phyloP scores from a whole-genome alignment of 92 coral and sea anemone genomes.

The Pocillopora meandrina region DNA sequence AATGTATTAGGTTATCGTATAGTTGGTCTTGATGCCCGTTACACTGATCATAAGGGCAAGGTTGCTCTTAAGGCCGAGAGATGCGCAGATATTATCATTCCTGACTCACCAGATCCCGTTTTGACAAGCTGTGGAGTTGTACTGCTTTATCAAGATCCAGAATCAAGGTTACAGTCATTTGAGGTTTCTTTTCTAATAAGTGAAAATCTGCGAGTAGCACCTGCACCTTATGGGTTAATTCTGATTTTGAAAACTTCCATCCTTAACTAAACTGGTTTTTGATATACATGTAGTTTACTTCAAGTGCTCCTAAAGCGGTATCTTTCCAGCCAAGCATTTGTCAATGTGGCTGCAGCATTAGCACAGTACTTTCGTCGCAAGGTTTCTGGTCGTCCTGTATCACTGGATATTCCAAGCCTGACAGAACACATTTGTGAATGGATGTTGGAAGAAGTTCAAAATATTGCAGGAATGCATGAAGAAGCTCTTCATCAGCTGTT shows the following conservation, averaged over 20 bases:
- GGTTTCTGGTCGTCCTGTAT: slow-evolving; percentile 58
- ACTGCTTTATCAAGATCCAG: slow-evolving; percentile 64
- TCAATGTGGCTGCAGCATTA: slow-evolving; percentile 86
- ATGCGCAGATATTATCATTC: slow-evolving; percentile 77
- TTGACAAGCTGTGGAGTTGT: slow-evolving; percentile 97
- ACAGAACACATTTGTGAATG: slow-evolving; percentile 76
- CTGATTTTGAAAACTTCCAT: not conserved
- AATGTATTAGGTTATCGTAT: slow-evolving; percentile 70
- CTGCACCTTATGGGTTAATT: not conserved
- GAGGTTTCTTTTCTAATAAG: too few species aligned
- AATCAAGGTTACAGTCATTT: slow-evolving; percentile 43
- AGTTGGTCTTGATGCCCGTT: slow-evolving; percentile 87
- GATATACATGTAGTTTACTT: slow-evolving; percentile 53
- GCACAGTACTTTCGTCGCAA: slow-evolving; percentile 84
- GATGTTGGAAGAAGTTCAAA: slow-evolving; percentile 86
- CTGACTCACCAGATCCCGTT: slow-evolving; percentile 85
- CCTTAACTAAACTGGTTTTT: not conserved
- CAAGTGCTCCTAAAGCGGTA: slow-evolving; percentile 93
- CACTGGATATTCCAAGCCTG: slow-evolving; percentile 54
- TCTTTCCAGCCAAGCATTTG: slow-evolving; percentile 88
- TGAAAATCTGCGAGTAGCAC: too few species aligned
- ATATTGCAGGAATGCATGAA: slow-evolving; percentile 76
- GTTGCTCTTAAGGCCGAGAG: slow-evolving; percentile 79
- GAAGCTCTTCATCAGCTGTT: slow-evolving; percentile 71
- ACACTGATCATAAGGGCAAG: slow-evolving; percentile 74